Base-by-base conservation (phyloP, 2,797 vertebrate genomes). In the Fratercula arctica region DNA sequence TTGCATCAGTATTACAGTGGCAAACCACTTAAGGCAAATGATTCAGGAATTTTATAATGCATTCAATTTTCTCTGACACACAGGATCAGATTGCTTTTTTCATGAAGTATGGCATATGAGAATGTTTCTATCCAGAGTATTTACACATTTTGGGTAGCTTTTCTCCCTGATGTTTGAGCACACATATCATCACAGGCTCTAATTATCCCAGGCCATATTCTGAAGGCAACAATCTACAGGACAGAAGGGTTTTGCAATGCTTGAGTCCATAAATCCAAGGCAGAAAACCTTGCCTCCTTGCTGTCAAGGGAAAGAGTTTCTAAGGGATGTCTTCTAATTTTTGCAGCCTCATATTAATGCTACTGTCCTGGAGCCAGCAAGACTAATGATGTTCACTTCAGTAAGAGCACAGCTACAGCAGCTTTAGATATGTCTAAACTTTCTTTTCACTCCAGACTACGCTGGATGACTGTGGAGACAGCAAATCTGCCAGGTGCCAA, bases 11-110 rank as follows among this genome's bases (percentile, higher is more conserved):
- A 70, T 48, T 76, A 37, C 54, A 63, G 31, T 77, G 74, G 77
- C 82, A 92, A 96, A 94, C 69, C 46, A 92, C 26, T 92, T 77
- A 72, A 41, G 16, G 48, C 69, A 85, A 80, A 91, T 81, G 15
- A 87, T 79, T 90, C 80, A 53, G 48, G 33, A 77, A 63, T 83
- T 57, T 90, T 67, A 28, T 88, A 93, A 85, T 80, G 63, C 25
- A 69, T 87, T 91, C 35, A 26, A 45, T 84, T 95, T 93, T 59
- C 76, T 88, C 73, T 93, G 78, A 56, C 64, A 92, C 41, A 48
- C 16, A 59, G 66, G 51, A 82, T 90, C 43, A 85, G 57, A 87
- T 82, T 61, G 43, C 16, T 67, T 91, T 79, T 84, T 53, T n/a
- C 37, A 39, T 83, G 16, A 89, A 64, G 64, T 48, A 70, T 18